These are phyloP conservation scores for Drosophila mulleri DNA, from an alignment of 2,888 invertebrate species.

Conservation along the genomic window DNA sequence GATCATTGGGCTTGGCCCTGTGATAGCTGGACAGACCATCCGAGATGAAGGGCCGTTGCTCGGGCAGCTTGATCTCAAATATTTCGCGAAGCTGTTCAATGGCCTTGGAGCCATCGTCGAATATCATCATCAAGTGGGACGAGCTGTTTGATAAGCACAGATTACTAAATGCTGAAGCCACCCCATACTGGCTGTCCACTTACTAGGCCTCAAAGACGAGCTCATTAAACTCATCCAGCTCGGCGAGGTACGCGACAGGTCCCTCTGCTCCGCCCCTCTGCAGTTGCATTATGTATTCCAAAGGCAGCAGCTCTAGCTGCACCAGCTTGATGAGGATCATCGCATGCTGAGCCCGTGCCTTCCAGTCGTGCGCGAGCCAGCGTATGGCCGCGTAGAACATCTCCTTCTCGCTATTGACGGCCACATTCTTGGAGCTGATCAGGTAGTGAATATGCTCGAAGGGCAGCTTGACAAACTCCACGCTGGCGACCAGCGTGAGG, in stretches of 20 bases:
- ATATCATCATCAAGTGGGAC: constrained; percentile 4
- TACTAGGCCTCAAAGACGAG: constrained; percentile 10
- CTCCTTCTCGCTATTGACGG: constrained; percentile 52
- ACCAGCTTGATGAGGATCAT: too few species aligned
- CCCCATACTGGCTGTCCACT: not conserved
- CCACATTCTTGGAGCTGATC: constrained; percentile 34
- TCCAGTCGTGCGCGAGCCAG: too few species aligned
- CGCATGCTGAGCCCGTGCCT: too few species aligned
- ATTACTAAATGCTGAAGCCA: not conserved
- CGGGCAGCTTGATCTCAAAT: not conserved
- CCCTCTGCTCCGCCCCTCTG: too few species aligned
- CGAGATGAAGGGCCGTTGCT: constrained; percentile 41
- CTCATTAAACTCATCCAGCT: constrained; percentile 13
- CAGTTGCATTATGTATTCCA: too few species aligned
- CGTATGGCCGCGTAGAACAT: too few species aligned
- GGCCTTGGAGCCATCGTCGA: constrained; percentile 11
- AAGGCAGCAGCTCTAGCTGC: too few species aligned
- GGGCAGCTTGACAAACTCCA: constrained; percentile 40
- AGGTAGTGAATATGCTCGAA: constrained; percentile 15
- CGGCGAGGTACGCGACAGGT: too few species aligned
- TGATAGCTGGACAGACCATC: too few species aligned
- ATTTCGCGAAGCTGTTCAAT: constrained; percentile 18
- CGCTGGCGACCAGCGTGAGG: constrained; percentile 43
- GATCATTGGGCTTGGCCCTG: too few species aligned
- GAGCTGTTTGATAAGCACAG: constrained; percentile 4